Conservation (phyloP, 2,888 invertebrate genomes). For the Rotaria magnacalcarata region DNA sequence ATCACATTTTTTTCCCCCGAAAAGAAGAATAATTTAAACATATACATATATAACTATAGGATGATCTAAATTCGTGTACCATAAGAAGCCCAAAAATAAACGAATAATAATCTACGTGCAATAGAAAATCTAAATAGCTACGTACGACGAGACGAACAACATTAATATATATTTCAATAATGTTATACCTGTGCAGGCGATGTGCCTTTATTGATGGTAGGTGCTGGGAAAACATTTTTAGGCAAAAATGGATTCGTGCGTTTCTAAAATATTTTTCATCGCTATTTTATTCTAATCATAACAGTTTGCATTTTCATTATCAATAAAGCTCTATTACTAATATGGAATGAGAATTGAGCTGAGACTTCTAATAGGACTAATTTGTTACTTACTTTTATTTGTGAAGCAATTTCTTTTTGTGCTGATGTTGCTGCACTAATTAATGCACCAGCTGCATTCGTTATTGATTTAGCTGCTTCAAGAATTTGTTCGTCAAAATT, state of each 20-base stretch:
- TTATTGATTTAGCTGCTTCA: conserved; percentile 93
- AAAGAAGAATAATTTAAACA: too few relatives aligned
- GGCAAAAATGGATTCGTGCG: conserved; percentile 32
- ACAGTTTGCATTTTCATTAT: neutral
- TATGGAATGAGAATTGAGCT: neutral
- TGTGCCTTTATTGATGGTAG: conserved; percentile 5
- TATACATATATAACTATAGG: neutral
- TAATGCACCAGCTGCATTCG: conserved; percentile 89
- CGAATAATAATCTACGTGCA: neutral
- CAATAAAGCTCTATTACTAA: neutral
- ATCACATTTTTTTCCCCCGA: too few relatives aligned
- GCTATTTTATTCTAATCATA: neutral
- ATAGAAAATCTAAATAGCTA: neutral
- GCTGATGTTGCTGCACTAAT: conserved; percentile 94
- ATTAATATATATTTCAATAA: neutral
- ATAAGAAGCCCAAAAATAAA: neutral
- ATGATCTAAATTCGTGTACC: neutral
- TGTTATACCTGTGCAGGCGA: conserved; percentile 29
- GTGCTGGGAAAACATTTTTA: conserved; percentile 11
- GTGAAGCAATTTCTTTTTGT: conserved; percentile 83
- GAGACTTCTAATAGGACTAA: neutral
- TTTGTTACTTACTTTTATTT: conserved; percentile 69
- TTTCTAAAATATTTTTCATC: conserved; percentile 4
- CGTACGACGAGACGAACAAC: neutral
- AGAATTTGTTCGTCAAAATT: conserved; percentile 98